Base-by-base conservation (phyloP, 1,140 invertebrate species). In the Planococcus citri region DNA sequence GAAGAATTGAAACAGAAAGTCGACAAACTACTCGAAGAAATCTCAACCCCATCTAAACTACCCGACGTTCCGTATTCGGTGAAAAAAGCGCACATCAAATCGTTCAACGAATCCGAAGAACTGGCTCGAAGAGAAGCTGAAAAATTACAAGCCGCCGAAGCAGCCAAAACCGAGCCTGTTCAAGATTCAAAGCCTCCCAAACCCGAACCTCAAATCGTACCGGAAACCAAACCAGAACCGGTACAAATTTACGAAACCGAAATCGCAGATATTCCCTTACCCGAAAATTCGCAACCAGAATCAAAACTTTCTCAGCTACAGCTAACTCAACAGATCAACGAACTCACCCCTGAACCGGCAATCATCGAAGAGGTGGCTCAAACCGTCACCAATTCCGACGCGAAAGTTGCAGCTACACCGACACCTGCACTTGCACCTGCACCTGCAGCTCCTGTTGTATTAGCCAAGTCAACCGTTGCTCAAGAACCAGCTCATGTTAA, bases 61-160 rank as follows among this genome's bases (percentile, higher is more conserved):
- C 67, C 72, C 3, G 71, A 72, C 37, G 60, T 74, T 25, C 71
- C 71, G 33, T 70, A 71, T 22, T 72, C 73, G 71, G 8, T 27
- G 20, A 29, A 60, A 33, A 70, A 25, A 27, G 51, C 58, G 17
- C 58, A 25, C n/a, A 60, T 67, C 8, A 72, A 75, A 51, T 64
- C 73, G 4, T 37, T 33, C 68, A 33, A 37, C 29, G 68, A 68
- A 38, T 61, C 73, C 10, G 73, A 75, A 38, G 71, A 70, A 21
- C 17, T 73, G 6, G 68, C 72, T 12, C 21, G 71, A 14, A 57
- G 74, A 17, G 22, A 73, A 20, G 37, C 33, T 69, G 61, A 25
- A 64, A 71, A 57, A 20, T 20, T 33, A 17, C 20, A 10, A 9
- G 60, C 60, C 10, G 12, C 60, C 3, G 20, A 22, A 64, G 60